Percentiles rank a stretch among this genome's conserved stretches.
Conservation (phyloP, 2,888 invertebrate species). For the Lycia hirtaria region DNA sequence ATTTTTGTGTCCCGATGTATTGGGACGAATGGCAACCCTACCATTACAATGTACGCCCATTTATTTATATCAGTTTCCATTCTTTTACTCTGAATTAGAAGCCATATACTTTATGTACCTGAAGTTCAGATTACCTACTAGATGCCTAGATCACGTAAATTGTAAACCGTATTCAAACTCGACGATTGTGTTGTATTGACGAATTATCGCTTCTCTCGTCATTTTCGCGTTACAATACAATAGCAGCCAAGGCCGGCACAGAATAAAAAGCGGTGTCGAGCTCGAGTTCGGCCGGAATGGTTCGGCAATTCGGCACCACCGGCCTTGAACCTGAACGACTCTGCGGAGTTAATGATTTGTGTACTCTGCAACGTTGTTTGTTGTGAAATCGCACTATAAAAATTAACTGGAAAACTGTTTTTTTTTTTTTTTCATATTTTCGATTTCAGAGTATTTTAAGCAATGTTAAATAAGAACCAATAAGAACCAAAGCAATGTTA, state of each 20-base stretch:
- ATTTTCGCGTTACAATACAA: not conserved
- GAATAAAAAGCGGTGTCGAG: too few species aligned
- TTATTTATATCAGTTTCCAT: too few species aligned
- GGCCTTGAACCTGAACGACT: constrained; percentile 17
- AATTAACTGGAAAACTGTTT: not conserved
- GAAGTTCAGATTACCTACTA: too few species aligned
- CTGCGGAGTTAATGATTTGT: constrained; percentile 16
- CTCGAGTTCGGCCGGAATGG: too few species aligned
- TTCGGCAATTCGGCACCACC: constrained; percentile 3
- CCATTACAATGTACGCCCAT: too few species aligned
- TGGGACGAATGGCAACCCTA: too few species aligned
- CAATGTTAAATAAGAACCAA: too few species aligned
- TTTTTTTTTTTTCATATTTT: not conserved
- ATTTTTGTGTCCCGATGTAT: too few species aligned
- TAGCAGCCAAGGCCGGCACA: constrained; percentile 5
- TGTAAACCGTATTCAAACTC: not conserved
- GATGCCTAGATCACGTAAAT: not conserved
- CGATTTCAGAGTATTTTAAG: not conserved
- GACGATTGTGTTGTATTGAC: not conserved
- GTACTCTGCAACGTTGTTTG: constrained; percentile 2
- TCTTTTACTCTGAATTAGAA: too few species aligned
- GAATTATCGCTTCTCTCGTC: not conserved
- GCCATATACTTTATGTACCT: too few species aligned
- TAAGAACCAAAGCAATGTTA: too few species aligned
- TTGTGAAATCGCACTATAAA: not conserved